A percentile compares a stretch with the other conserved stretches of the same genome.
These are phyloP conservation scores for Botrylloides violaceus DNA, from an alignment of 23 tunicate genomes.

Conservation along the genomic window DNA sequence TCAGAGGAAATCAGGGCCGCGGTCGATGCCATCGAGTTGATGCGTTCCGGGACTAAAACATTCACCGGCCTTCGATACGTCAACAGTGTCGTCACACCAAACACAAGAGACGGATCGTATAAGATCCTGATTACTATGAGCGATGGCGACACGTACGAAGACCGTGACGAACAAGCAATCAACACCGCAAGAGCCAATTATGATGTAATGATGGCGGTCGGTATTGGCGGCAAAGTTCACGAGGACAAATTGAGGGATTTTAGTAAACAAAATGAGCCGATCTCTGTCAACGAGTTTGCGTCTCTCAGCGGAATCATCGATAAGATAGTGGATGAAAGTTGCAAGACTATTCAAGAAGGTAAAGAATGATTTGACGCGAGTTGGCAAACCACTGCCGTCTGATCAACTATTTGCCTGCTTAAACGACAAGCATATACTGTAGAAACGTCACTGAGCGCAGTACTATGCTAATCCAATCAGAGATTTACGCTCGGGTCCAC, in stretches of 20 bases:
- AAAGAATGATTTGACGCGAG: constrained; percentile 6
- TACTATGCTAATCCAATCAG: not conserved
- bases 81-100: constrained; percentile 37
- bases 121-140: constrained; percentile 88
- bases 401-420: not conserved
- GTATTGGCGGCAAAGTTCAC: constrained; percentile 64
- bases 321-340: constrained; percentile 44
- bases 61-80: constrained; percentile 69
- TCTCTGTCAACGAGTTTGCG: constrained; percentile 56
- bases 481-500: no score
- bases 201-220: constrained; percentile 74
- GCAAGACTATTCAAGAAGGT: constrained; percentile 35
- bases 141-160: constrained; percentile 86
- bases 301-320: constrained; percentile 43
- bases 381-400: not conserved
- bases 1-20: constrained; percentile 29
- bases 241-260: constrained; percentile 48
- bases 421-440: no score
- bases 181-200: constrained; percentile 41
- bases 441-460: no score
- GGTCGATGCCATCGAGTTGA: constrained; percentile 42
- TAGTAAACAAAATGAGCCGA: constrained; percentile 20
- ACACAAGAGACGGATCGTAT: constrained; percentile 33
- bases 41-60: constrained; percentile 83
- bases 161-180: constrained; percentile 50